These are phyloP conservation scores for Megalonaias nervosa DNA, from an alignment of 1,140 invertebrate species.

Conservation along the genomic window DNA sequence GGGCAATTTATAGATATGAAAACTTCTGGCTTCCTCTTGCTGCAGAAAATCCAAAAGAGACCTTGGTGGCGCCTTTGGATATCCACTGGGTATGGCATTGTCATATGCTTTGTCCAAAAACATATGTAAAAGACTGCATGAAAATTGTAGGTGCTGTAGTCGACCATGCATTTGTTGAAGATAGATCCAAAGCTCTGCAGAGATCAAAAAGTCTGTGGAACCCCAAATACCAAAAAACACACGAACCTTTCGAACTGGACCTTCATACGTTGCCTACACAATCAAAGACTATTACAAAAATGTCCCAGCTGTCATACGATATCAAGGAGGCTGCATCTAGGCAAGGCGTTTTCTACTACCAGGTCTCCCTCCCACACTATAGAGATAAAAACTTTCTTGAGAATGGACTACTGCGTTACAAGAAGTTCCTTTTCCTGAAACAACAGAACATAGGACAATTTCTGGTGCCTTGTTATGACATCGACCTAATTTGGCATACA, in stretches of 20 bases:
- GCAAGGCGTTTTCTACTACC: conserved; percentile 70
- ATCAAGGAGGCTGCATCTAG: conserved; percentile 67
- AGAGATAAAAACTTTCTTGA: conserved; percentile 69
- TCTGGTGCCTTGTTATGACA: conserved; percentile 74
- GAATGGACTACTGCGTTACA: conserved; percentile 69
- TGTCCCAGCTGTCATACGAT: conserved; percentile 63
- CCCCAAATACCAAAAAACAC: conserved; percentile 41
- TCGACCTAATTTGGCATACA: conserved; percentile 73
- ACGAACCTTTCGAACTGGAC: too few species aligned
- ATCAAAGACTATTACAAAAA: conserved; percentile 6
- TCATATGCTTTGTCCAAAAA: conserved; percentile 70
- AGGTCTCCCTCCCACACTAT: conserved; percentile 73
- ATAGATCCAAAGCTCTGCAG: conserved; percentile 2
- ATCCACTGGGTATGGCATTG: conserved; percentile 75
- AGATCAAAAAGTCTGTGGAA: conserved; percentile 51
- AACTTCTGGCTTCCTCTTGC: conserved; percentile 72
- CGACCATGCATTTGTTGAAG: conserved; percentile 39
- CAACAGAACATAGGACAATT: conserved; percentile 68
- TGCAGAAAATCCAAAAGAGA: conserved; percentile 55
- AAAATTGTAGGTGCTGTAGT: conserved; percentile 64
- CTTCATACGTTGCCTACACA: too few species aligned
- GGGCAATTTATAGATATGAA: conserved; percentile 72
- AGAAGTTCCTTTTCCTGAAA: conserved; percentile 72
- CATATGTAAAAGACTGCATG: conserved; percentile 71
- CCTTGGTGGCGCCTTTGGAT: conserved; percentile 71